Conservation (phyloP, 2,888 invertebrate genomes). For the Empis livida region DNA sequence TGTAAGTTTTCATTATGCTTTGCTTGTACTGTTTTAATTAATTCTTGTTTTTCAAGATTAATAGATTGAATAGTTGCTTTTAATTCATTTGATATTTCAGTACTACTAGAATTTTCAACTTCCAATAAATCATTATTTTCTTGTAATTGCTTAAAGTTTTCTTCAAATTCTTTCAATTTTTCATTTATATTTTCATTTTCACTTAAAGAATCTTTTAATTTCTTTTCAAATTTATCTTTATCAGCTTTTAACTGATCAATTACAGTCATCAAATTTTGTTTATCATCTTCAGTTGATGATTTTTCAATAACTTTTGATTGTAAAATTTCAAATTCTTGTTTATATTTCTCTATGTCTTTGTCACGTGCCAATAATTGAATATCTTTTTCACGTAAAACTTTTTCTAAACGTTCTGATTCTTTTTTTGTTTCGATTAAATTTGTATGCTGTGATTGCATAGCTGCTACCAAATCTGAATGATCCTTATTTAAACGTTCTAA, state of each 20-base stretch:
- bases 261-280: conserved; percentile 8
- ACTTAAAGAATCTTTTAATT: conserved; percentile 7
- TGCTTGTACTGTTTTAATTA: conserved; percentile 57
- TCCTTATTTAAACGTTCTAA: conserved; percentile 20
- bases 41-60: conserved; percentile 49
- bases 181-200: conserved; percentile 5
- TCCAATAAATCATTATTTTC: conserved; percentile 11
- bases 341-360: conserved; percentile 11
- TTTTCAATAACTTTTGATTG: conserved; percentile 9
- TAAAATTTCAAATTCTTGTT: conserved; percentile 7
- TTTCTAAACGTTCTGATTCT: conserved; percentile 19
- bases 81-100: conserved; percentile 10
- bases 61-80: conserved; percentile 25
- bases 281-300: conserved; percentile 10
- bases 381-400: conserved; percentile 11
- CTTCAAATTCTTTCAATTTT: conserved; percentile 9
- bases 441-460: conserved; percentile 19
- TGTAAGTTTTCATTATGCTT: conserved; percentile 77
- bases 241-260: conserved; percentile 12
- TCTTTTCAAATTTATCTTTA: conserved; percentile 13
- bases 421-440: conserved; percentile 16
- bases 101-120: conserved; percentile 5
- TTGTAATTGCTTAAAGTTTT: conserved; percentile 10
- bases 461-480: conserved; percentile 20
- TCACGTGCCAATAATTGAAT: conserved; percentile 12